Evolutionary conservation across 2,888 invertebrate genomes (phyloP).

Genomic region (Noctuana brunneofusca): DNA sequence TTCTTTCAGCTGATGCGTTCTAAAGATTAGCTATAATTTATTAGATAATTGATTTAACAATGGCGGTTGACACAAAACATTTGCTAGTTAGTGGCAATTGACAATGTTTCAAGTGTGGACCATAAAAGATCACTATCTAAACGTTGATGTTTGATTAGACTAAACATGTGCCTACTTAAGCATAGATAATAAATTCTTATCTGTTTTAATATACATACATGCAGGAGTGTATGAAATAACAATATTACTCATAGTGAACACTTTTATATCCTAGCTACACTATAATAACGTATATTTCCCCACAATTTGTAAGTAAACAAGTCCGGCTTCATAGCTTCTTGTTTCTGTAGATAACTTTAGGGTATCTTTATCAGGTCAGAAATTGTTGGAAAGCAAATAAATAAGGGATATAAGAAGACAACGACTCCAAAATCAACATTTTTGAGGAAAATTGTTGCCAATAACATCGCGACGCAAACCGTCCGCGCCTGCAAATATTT

Average conservation of each 20-base stretch:
- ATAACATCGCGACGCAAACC: not conserved
- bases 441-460: not conserved
- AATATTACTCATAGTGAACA: conserved; percentile 6
- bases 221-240: conserved; percentile 4
- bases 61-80: conserved; percentile 10
- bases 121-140: not conserved
- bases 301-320: conserved; percentile 29
- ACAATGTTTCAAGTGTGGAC: not conserved
- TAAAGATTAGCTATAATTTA: conserved; percentile 20
- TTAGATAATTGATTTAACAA: conserved; percentile 28
- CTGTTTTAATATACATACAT: conserved; percentile 4
- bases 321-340: conserved; percentile 3
- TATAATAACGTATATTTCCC: conserved; percentile 21
- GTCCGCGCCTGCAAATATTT: conserved; percentile 3
- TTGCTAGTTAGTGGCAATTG: not conserved
- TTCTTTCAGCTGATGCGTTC: conserved; percentile 15
- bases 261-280: conserved; percentile 7
- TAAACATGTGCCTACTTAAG: conserved; percentile 3
- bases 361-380: not conserved
- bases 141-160: conserved; percentile 9
- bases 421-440: not conserved
- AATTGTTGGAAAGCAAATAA: not conserved
- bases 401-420: not conserved
- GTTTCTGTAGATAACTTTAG: not conserved
- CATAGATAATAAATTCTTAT: conserved; percentile 16